Conservation (phyloP, 1,140 invertebrate species). For the Pseudomyrmex gracilis region DNA sequence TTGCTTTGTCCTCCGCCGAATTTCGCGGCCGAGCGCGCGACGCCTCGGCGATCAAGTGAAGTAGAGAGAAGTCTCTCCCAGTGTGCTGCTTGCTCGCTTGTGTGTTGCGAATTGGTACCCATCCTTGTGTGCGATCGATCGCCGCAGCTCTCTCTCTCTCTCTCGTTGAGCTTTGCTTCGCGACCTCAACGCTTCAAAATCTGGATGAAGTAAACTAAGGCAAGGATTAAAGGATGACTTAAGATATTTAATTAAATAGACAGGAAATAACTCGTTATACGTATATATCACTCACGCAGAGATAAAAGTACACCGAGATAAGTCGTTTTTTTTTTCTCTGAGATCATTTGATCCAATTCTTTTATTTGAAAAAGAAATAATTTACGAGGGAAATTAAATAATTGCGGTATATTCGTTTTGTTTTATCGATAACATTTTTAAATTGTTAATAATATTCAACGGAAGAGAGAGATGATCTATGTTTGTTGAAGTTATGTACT, state of each 20-base stretch:
- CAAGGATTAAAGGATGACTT: background rate
- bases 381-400: no score
- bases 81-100: background rate
- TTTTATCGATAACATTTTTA: no score
- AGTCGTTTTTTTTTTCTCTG: no score
- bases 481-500: no score
- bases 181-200: conserved; percentile 1
- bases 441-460: no score
- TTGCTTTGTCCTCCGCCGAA: conserved; percentile 33
- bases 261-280: no score
- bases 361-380: no score
- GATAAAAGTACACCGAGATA: no score
- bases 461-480: no score
- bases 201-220: background rate
- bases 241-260: background rate
- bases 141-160: background rate
- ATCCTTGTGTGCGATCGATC: conserved; percentile 13
- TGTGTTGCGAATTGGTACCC: background rate
- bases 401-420: no score
- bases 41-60: background rate
- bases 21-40: background rate
- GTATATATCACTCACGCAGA: no score
- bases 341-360: no score
- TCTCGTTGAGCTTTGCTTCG: background rate
- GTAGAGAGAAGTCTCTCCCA: background rate